Evolutionary conservation across 2,888 invertebrate genomes (phyloP).

Genomic region (Microctonus brassicae): DNA sequence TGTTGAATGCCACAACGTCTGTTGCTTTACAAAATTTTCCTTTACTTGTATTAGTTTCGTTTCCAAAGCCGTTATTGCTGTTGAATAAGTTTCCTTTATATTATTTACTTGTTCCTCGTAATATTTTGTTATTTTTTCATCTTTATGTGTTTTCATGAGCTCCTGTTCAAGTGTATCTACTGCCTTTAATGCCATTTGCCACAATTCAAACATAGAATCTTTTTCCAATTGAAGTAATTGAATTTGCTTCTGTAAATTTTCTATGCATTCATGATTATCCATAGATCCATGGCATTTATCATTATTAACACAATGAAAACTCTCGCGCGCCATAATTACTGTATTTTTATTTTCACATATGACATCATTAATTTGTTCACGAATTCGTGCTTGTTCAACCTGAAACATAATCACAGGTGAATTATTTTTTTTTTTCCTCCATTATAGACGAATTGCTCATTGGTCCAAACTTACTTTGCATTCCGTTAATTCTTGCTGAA

Average conservation of each 20-base stretch:
- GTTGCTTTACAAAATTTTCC: conserved; percentile 67
- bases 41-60: conserved; percentile 72
- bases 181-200: conserved; percentile 78
- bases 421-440: background rate
- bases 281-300: conserved; percentile 45
- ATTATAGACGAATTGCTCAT: background rate
- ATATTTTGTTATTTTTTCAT: conserved; percentile 49
- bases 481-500: conserved; percentile 55
- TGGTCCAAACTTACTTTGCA: conserved; percentile 55
- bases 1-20: conserved; percentile 62
- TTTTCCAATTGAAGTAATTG: conserved; percentile 72
- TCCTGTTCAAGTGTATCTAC: conserved; percentile 79
- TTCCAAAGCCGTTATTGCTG: conserved; percentile 73
- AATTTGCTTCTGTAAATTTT: conserved; percentile 61
- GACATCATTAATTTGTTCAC: conserved; percentile 53
- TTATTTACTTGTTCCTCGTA: conserved; percentile 58
- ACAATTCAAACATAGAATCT: conserved; percentile 75
- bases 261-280: conserved; percentile 45
- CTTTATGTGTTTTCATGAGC: conserved; percentile 70
- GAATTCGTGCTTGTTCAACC: conserved; percentile 59
- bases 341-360: conserved; percentile 52
- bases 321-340: conserved; percentile 49
- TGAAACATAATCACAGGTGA: conserved; percentile 38
- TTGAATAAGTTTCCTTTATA: conserved; percentile 70
- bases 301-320: conserved; percentile 49